Evolutionary conservation across 2,797 vertebrate species (phyloP).

Genomic region (Onychomys leucogaster): DNA sequence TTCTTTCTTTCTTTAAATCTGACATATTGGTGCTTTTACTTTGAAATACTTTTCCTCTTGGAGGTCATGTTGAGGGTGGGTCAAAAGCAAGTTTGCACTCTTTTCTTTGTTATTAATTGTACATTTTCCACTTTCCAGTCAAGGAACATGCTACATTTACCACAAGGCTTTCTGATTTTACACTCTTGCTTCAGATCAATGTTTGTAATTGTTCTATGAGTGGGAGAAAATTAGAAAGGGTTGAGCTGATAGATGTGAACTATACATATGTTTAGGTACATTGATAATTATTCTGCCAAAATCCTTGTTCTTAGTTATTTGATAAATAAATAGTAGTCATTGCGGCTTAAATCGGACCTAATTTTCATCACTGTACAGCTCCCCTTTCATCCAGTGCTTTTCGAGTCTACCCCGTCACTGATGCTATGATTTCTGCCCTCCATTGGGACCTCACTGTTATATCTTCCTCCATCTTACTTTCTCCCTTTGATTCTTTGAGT

Average conservation of each 20-base stretch:
- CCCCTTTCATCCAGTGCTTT: background rate
- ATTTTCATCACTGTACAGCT: background rate
- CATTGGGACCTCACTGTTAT: background rate
- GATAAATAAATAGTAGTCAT: conserved; percentile 9
- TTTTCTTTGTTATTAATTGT: conserved; percentile 45
- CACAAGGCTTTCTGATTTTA: conserved; percentile 21
- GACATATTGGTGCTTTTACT: background rate
- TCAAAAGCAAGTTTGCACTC: background rate
- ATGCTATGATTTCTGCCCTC: background rate
- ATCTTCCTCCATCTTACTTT: conserved; percentile 23
- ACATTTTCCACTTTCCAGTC: conserved; percentile 9
- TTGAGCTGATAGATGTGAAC: background rate
- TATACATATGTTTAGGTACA: background rate
- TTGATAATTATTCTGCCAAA: background rate
- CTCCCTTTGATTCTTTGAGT: background rate
- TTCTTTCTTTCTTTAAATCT: too few relatives aligned
- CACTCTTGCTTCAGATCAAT: background rate
- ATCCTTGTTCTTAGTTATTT: conserved; percentile 22
- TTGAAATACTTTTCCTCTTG: conserved; percentile 32
- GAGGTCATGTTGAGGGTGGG: background rate
- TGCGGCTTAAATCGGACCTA: background rate
- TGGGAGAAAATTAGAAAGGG: conserved; percentile 8
- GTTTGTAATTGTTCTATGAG: conserved; percentile 15
- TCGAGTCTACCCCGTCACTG: background rate
- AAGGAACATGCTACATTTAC: background rate